phyloP scores from a whole-genome alignment of 1,140 invertebrate genomes.

The Drosophila ananassae region DNA sequence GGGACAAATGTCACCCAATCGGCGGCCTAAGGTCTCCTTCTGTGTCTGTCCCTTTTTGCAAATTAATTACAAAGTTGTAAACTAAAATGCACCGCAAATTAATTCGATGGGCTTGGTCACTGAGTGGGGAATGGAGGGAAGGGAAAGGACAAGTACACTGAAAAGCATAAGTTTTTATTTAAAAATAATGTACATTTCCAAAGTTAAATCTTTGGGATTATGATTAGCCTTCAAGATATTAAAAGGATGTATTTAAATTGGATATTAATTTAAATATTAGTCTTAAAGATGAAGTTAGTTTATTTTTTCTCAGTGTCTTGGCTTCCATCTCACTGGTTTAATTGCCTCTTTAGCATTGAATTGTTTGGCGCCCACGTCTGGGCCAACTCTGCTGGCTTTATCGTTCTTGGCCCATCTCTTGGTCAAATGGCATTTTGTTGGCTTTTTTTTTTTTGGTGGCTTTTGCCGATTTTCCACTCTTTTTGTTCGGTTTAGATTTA shows the following conservation, averaged over 20 bases:
- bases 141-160: background rate
- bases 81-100: constrained; percentile 76
- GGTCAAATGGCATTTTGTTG: constrained; percentile 64
- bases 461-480: constrained; percentile 19
- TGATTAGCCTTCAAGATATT: too few relatives aligned
- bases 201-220: background rate
- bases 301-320: constrained; percentile 5
- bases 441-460: constrained; percentile 22
- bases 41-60: constrained; percentile 58
- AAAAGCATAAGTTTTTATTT: background rate
- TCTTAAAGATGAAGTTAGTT: background rate
- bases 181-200: too few relatives aligned
- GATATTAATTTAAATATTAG: background rate
- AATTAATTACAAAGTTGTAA: constrained; percentile 82
- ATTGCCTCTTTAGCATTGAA: constrained; percentile 63
- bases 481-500: constrained; percentile 52
- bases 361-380: constrained; percentile 68
- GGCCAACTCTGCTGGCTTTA: constrained; percentile 45
- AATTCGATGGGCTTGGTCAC: constrained; percentile 55
- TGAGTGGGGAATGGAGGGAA: background rate
- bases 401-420: constrained; percentile 61
- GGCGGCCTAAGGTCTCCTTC: constrained; percentile 15
- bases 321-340: constrained; percentile 33
- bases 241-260: background rate
- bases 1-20: constrained; percentile 48